phyloP scores from a whole-genome alignment of 2,797 vertebrate species.

The Nyctibius grandis region DNA sequence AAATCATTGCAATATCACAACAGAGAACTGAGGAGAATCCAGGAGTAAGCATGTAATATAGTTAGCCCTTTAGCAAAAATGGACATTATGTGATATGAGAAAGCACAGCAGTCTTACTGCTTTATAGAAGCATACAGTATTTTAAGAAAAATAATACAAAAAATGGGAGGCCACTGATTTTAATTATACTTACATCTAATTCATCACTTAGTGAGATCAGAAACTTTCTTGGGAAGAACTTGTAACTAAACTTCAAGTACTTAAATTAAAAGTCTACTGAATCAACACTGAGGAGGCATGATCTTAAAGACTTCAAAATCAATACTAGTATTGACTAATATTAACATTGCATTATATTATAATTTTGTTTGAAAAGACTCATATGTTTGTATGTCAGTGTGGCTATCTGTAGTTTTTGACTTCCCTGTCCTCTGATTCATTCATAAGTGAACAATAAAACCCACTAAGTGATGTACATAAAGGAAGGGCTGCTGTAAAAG shows the following conservation, averaged over 20 bases:
- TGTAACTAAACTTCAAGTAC: neutral
- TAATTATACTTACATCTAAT: neutral
- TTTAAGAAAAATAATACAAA: neutral
- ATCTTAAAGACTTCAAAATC: neutral
- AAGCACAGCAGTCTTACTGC: neutral
- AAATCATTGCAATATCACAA: neutral
- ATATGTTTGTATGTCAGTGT: neutral
- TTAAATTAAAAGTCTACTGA: neutral
- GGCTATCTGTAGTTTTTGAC: neutral
- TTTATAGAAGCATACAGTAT: neutral
- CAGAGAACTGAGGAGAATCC: neutral
- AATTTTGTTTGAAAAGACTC: neutral
- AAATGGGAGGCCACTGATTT: neutral
- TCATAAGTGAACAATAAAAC: neutral
- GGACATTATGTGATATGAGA: neutral
- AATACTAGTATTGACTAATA: neutral
- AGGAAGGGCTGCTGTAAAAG: neutral
- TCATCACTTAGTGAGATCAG: neutral
- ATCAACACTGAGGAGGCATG: neutral
- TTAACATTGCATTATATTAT: neutral
- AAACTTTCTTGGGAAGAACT: neutral
- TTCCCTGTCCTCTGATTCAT: neutral
- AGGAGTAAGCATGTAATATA: neutral
- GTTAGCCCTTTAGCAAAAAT: neutral
- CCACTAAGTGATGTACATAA: accelerated